These are phyloP conservation scores for Neosalanx taihuensis DNA, from an alignment of 2,797 vertebrate genomes.

Conservation along the genomic window DNA sequence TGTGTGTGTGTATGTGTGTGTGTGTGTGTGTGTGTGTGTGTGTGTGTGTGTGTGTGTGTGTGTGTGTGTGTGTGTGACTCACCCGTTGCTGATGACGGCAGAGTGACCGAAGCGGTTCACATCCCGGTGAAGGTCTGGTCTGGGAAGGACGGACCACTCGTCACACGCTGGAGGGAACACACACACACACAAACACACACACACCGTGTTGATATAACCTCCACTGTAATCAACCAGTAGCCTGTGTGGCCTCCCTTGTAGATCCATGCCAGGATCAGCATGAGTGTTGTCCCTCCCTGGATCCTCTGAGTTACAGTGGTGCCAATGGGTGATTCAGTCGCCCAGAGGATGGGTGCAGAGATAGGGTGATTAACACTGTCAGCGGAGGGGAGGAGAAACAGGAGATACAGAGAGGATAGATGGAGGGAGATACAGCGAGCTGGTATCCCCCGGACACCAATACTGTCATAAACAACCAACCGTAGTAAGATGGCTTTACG, in stretches of 20 bases:
- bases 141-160: conserved; percentile 87
- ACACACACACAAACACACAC: conserved; percentile 18
- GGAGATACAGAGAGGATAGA: not conserved
- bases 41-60: too few relatives aligned
- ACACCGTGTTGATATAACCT: not conserved
- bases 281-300: not conserved
- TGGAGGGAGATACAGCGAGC: not conserved
- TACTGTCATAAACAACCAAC: conserved; percentile 23
- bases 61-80: conserved; percentile 43
- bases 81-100: conserved; percentile 93
- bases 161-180: conserved; percentile 75
- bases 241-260: not conserved
- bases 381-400: not conserved
- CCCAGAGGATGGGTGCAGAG: not conserved
- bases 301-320: not conserved
- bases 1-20: too few relatives aligned
- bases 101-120: conserved; percentile 92
- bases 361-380: not conserved
- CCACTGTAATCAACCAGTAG: not conserved
- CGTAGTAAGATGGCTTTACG: conserved; percentile 24
- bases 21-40: too few relatives aligned
- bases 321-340: not conserved
- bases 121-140: conserved; percentile 85
- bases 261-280: not conserved
- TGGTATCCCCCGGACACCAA: not conserved